Evolutionary conservation across 2,888 invertebrate genomes (phyloP), one percentile per base, ranked within the genome.

Genomic region (Agrochola lota): DNA sequence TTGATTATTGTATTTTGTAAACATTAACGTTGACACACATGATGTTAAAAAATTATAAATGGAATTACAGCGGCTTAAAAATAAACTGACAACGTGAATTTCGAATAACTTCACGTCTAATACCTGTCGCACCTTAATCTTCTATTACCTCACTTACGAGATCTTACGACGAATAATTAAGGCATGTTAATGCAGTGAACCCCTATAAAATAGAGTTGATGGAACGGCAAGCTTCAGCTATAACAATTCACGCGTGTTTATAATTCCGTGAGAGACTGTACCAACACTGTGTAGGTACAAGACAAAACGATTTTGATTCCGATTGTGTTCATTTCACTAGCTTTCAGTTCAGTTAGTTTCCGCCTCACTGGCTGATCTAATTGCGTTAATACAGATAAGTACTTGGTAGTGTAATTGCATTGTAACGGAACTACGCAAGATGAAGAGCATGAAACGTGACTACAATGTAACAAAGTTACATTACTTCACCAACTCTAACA

Each of bases 391-490:
- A 86, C 88, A 80, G 85, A 89, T 88, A 88, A 88, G 88, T 86
- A 89, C 87, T 90, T 85, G 84, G 77, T 85, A 83, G 85, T 87
- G 82, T 88, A 87, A 91, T 89, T 91, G 90, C 90, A 90, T 88
- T 87, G 88, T 91, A 88, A 89, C 78, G 78, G 84, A 59, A 60
- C 87, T 87, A 86, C 86, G 85, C 85, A 87, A 87, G 87, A 91
- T 88, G 90, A 89, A 91, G 92, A 91, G 84, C 89, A 84, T 84
- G 67, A 85, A 87, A 93, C 94, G 92, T 93, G 94, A 92, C 91
- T 91, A 88, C 90, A 91, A 90, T 92, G 88, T 88, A 77, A 90
- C 90, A 82, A 89, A 90, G 88, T 88, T 87, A 89, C 89, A 88
- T 91, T 88, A 89, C 87, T 91, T 88, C 85, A 85, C 87, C 84